These are phyloP conservation scores for Drosophila grimshawi DNA, from an alignment of 1,140 invertebrate genomes.

Conservation along the genomic window DNA sequence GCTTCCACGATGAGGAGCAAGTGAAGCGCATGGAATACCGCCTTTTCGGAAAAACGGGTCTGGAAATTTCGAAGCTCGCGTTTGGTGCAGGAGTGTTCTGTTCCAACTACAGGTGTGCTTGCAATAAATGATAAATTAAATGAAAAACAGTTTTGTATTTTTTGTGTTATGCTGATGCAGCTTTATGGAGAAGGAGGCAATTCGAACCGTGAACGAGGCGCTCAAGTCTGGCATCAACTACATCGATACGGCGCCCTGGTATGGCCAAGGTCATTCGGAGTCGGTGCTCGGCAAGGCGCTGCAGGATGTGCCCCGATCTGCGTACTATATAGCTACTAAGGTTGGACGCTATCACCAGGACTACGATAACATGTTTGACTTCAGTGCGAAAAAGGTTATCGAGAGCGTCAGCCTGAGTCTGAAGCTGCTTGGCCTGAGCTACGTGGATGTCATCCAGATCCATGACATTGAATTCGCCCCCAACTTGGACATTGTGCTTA, in stretches of 20 bases:
- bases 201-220: constrained; percentile 89
- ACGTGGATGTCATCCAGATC: constrained; percentile 95
- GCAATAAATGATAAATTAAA: constrained; percentile 2
- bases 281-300: constrained; percentile 92
- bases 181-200: constrained; percentile 87
- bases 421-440: constrained; percentile 90
- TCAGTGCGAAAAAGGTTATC: constrained; percentile 90
- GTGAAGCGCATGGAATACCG: constrained; percentile 87
- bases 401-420: constrained; percentile 92
- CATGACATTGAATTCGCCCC: constrained; percentile 96
- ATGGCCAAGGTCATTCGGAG: constrained; percentile 94
- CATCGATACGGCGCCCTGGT: constrained; percentile 96
- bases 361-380: constrained; percentile 93
- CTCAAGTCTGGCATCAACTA: constrained; percentile 96
- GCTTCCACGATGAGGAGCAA: constrained; percentile 86
- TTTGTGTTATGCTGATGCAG: constrained; percentile 82
- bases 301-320: constrained; percentile 90
- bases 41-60: constrained; percentile 85
- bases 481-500: constrained; percentile 90
- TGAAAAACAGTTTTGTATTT: background rate
- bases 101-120: constrained; percentile 55
- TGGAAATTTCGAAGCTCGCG: constrained; percentile 86
- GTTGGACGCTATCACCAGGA: constrained; percentile 93
- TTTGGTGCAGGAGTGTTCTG: constrained; percentile 85
- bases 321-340: constrained; percentile 96